Evolutionary conservation across 2,113 vertebrate species (phyloP).

Genomic region (Zosterops pallidus): DNA sequence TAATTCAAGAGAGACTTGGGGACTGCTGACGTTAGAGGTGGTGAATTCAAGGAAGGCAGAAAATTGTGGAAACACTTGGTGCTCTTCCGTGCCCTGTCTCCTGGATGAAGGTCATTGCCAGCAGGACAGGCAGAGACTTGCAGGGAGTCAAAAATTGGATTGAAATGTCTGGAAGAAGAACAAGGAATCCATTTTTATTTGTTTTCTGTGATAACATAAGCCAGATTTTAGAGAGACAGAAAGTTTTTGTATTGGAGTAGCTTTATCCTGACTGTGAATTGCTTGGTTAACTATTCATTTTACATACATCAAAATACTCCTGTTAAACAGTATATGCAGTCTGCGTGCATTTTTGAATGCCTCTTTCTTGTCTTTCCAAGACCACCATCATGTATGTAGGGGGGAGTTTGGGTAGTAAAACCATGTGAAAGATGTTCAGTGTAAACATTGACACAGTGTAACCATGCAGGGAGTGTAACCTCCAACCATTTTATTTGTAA

Average conservation of each 20-base stretch:
- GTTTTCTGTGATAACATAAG: slow-evolving; percentile 8
- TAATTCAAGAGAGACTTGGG: background rate
- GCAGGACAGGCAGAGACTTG: background rate
- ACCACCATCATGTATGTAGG: background rate
- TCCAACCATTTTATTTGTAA: background rate
- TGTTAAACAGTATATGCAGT: background rate
- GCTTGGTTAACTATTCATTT: background rate
- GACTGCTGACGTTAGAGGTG: background rate
- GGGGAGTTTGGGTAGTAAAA: background rate
- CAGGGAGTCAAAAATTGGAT: background rate
- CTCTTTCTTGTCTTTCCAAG: background rate
- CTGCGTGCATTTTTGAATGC: background rate
- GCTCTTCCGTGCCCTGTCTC: background rate
- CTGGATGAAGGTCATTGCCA: background rate
- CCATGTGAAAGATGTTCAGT: background rate
- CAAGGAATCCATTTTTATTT: background rate
- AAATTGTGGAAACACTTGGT: background rate
- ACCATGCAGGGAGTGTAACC: background rate
- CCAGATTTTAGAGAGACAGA: background rate
- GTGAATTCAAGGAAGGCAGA: background rate
- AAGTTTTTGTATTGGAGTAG: background rate
- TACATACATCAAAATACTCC: background rate
- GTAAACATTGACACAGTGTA: background rate
- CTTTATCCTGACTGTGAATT: background rate
- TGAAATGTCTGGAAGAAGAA: background rate